Conservation (phyloP, 2,888 invertebrate genomes). For the Deroplatys truncata region DNA sequence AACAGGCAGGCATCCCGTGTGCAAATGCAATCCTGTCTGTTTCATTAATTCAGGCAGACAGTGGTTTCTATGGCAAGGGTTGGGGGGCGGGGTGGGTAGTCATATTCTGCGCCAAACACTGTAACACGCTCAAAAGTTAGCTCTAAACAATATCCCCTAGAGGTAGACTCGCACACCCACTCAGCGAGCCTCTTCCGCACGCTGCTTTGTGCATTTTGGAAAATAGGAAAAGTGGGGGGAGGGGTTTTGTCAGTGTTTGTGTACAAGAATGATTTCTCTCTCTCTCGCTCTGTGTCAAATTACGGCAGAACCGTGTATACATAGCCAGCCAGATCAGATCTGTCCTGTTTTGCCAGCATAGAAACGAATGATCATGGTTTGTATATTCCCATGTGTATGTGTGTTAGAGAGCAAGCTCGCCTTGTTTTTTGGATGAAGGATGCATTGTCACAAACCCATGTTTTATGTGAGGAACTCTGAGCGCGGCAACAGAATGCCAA, state of each 20-base stretch:
- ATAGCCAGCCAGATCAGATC: background rate
- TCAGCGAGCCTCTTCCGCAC: background rate
- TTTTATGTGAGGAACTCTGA: background rate
- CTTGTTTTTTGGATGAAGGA: background rate
- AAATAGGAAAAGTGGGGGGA: conserved; percentile 5
- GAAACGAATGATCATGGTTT: background rate
- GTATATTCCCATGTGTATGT: background rate
- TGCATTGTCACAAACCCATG: background rate
- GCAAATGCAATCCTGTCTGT: conserved; percentile 25
- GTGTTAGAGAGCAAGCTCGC: background rate
- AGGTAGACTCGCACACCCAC: background rate
- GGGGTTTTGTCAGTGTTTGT: conserved; percentile 1
- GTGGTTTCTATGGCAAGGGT: conserved; percentile 9
- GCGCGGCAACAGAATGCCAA: background rate
- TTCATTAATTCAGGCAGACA: conserved; percentile 23
- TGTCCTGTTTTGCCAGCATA: background rate
- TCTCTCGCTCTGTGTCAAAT: background rate
- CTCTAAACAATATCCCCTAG: conserved; percentile 14
- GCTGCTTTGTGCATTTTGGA: conserved; percentile 13
- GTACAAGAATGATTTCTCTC: conserved; percentile 4
- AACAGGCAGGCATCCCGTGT: conserved; percentile 24
- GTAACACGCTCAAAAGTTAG: conserved; percentile 17
- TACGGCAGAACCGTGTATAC: background rate
- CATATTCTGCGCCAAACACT: conserved; percentile 14
- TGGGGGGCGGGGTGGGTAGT: background rate